Conservation (phyloP, 2,888 invertebrate genomes). For the Proisotoma minuta region DNA sequence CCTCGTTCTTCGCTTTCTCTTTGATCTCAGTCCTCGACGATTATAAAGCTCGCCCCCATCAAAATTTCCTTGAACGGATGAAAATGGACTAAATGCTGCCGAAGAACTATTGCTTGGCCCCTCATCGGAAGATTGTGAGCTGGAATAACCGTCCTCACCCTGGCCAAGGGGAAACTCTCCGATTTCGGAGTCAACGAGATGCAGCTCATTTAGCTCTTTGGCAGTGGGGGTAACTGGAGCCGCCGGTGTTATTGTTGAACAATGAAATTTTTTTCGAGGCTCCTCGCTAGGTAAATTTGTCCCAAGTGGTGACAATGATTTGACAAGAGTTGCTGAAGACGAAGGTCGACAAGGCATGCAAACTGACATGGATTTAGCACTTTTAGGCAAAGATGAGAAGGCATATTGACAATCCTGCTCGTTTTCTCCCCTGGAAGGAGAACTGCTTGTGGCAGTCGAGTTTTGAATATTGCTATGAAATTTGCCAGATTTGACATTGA, state of each 20-base stretch:
- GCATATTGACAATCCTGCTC: constrained; percentile 26
- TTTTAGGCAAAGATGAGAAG: constrained; percentile 39
- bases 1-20: constrained; percentile 68
- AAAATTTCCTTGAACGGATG: constrained; percentile 8
- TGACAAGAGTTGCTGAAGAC: neutral
- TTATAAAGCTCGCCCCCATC: constrained; percentile 14
- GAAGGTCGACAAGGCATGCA: constrained; percentile 36
- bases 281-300: neutral
- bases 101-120: constrained; percentile 9
- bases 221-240: neutral
- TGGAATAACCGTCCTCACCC: constrained; percentile 55
- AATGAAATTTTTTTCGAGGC: constrained; percentile 5
- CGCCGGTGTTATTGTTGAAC: neutral
- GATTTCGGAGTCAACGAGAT: neutral
- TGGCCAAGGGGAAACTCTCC: neutral
- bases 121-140: constrained; percentile 48
- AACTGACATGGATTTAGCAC: constrained; percentile 46
- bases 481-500: constrained; percentile 1
- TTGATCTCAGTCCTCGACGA: constrained; percentile 49
- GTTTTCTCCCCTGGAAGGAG: too few relatives aligned
- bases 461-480: neutral
- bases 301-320: constrained; percentile 8
- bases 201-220: constrained; percentile 10
- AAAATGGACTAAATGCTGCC: neutral
- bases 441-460: neutral